Evolutionary conservation across 2,113 vertebrate genomes (phyloP), one percentile per base, ranked within the genome.

Genomic region (Colistium nudipinnis): DNA sequence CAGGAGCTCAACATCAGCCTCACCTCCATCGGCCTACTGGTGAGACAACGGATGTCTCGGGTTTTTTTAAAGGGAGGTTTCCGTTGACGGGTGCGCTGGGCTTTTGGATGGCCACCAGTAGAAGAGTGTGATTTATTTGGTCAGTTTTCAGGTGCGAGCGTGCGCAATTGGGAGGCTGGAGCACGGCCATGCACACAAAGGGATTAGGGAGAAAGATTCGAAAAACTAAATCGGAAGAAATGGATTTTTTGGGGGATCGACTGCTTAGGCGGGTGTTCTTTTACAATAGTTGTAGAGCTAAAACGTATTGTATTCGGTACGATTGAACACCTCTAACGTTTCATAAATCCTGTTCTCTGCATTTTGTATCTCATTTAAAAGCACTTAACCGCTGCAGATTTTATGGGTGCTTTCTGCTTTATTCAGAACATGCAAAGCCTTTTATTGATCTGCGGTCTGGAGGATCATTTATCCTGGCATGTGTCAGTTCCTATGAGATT

Each of bases 1-100:
- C 97, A 99, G 90, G 98, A 99, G 84, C 93, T 99, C 74, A 99
- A 99, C 89, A 99, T 99, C 91, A 99, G 98, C 86, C 93, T 99
- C 88, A 99, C 98, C 51, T 99, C 98, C 74, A 99, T 99, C 70
- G 98, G 98, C 61, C 93, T 99, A 45, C 89, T 99, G 95, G 98
- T 99, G 82, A 94, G 93, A 31, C 22, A 6, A 43, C 51, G 17
- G 17, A 20, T 25, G 13, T 48, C 1, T 57, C 20, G 0, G 1
- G n/a, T 33, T 38, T 69, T 68, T 53, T 53, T 41, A n/a, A n/a
- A n/a, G n/a, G n/a, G n/a, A n/a, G n/a, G n/a, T n/a, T n/a, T n/a
- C n/a, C n/a, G n/a, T n/a, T n/a, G n/a, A n/a, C n/a, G n/a, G n/a
- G n/a, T n/a, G n/a, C n/a, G n/a, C n/a, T n/a, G n/a, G n/a, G n/a